Base-by-base conservation (phyloP, 2,113 vertebrate genomes). In the Sylvietta virens region DNA sequence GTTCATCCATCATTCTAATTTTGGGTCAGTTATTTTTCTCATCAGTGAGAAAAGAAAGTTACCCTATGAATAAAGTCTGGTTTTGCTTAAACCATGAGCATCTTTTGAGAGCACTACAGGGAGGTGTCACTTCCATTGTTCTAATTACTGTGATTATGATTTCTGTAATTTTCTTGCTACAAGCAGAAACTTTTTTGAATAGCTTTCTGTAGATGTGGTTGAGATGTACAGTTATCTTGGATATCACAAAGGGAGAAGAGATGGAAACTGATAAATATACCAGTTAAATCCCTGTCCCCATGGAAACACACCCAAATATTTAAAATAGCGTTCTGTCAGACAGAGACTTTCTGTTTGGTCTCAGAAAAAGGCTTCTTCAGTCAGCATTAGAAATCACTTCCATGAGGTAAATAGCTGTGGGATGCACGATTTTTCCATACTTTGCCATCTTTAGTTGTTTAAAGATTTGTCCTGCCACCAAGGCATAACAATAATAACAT, bases 291-390 rank as follows among this genome's bases (percentile, higher is more conserved):
- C 60, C 76, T 93, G 60, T 95, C 85, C 64, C 88, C 82, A 74
- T 88, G 88, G 92, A 90, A 96, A 95, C 72, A 42, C 37, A 81
- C 82, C 40, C 89, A 94, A 93, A 93, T 94, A 92, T 91, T 96
- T 96, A 70, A 90, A 96, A 81, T 60, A 92, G 56, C 88, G 30
- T 92, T 94, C 54, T 92, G 37, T 86, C 60, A 78, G 81, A 86
- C 50, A 85, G 53, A 81, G 79, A 42, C n/a, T 82, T 92, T 93
- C 67, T 83, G 73, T 95, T 92, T 94, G 53, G 45, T 54, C 62
- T 87, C 50, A 91, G 58, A 73, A 94, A 92, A 94, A 89, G 39
- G 10, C 62, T 89, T 73, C 42, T 87, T 90, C 58, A 69, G 31
- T 69, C 58, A 57, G 58, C 44, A 57, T 84, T 87, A 92, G 57